Percentiles rank a stretch among this genome's conserved stretches.
These are phyloP conservation scores for Cataglyphis altisquamis DNA, from an alignment of 2,888 invertebrate species.

Conservation along the genomic window DNA sequence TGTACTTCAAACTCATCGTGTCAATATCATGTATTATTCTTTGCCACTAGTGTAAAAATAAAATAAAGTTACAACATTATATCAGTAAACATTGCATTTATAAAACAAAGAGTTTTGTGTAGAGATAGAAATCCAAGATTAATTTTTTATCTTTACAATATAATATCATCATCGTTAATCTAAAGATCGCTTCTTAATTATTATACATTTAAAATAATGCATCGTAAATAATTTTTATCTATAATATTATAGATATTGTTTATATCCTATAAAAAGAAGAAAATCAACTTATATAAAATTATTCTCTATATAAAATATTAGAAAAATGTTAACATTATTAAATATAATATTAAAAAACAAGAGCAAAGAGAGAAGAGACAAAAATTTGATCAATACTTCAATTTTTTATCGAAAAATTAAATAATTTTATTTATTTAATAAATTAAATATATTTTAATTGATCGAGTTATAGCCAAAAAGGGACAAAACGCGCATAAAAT, in stretches of 20 bases:
- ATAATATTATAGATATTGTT: neutral
- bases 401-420: neutral
- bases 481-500: neutral
- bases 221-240: neutral
- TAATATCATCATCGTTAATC: neutral
- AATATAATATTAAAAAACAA: neutral
- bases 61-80: neutral
- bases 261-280: neutral
- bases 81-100: neutral
- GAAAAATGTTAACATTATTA: neutral
- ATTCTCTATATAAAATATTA: neutral
- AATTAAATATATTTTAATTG: constrained; percentile 8
- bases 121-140: neutral
- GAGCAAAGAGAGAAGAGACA: neutral
- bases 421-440: no score
- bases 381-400: neutral
- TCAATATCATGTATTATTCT: neutral
- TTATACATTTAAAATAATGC: neutral
- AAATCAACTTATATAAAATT: neutral
- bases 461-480: neutral
- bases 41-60: neutral
- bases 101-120: neutral
- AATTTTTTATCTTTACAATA: neutral
- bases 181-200: neutral
- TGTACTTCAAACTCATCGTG: neutral